Evolutionary conservation across 2,113 vertebrate genomes (phyloP).

Genomic region (Urocolius indicus): DNA sequence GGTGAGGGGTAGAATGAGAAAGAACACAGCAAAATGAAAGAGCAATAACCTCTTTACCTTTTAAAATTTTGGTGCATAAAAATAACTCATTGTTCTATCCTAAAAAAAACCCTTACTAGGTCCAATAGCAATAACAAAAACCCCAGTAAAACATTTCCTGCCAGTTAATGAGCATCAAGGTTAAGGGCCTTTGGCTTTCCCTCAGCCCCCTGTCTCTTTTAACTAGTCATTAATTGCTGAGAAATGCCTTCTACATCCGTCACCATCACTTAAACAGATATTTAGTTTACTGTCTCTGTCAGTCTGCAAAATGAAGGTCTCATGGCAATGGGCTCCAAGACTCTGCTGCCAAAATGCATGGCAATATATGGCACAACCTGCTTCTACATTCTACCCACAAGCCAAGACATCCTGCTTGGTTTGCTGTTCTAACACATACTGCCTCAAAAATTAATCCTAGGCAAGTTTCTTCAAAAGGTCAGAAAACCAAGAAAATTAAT

Average conservation of each 20-base stretch:
- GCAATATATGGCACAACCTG: neutral
- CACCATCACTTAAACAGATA: constrained; percentile 39
- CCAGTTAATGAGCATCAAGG: constrained; percentile 33
- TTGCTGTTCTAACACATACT: neutral
- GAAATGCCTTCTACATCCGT: constrained; percentile 36
- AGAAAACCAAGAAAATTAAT: neutral
- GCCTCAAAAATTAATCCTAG: constrained; percentile 21
- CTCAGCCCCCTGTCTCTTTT: neutral
- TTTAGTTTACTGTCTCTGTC: constrained; percentile 49
- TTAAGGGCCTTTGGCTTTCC: constrained; percentile 36
- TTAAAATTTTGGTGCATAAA: constrained; percentile 19
- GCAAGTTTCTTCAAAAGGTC: constrained; percentile 23
- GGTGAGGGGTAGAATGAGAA: neutral
- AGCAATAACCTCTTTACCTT: neutral
- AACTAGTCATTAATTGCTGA: constrained; percentile 54
- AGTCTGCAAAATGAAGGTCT: constrained; percentile 45
- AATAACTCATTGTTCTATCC: neutral
- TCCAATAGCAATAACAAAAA: constrained; percentile 23
- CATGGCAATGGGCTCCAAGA: constrained; percentile 30
- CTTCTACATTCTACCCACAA: neutral
- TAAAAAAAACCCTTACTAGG: neutral
- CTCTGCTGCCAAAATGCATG: neutral
- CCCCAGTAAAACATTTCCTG: constrained; percentile 17
- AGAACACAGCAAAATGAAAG: neutral
- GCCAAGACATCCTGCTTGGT: constrained; percentile 26